Percentiles rank a stretch among this genome's conserved stretches.
phyloP scores from a whole-genome alignment of 2,888 invertebrate species.

The Gerosis bhagava region DNA sequence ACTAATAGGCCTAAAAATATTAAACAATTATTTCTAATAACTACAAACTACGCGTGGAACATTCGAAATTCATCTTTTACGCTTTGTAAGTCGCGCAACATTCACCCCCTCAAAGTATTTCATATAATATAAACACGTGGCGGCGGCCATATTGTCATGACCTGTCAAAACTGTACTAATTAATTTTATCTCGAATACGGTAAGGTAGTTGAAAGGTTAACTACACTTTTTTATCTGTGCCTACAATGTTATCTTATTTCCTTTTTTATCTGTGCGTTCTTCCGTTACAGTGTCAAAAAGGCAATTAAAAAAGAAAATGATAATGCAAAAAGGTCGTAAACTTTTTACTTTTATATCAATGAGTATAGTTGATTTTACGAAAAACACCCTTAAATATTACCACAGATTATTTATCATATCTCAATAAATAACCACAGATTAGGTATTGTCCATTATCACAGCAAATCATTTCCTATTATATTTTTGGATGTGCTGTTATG shows the following conservation, averaged over 20 bases:
- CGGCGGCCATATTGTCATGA: slow-evolving; percentile 30
- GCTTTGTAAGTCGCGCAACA: slow-evolving; percentile 2
- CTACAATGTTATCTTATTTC: slow-evolving; percentile 16
- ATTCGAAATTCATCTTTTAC: slow-evolving; percentile 10
- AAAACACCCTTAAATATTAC: too few relatives aligned
- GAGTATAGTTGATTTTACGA: too few relatives aligned
- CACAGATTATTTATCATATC: too few relatives aligned
- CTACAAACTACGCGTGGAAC: slow-evolving; percentile 7
- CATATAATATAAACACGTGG: slow-evolving; percentile 34
- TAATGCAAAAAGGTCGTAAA: too few relatives aligned
- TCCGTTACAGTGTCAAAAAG: too few relatives aligned
- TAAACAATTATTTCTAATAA: slow-evolving; percentile 11
- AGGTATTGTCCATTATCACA: too few relatives aligned
- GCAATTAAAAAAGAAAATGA: too few relatives aligned
- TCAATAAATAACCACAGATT: too few relatives aligned
- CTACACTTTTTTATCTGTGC: slow-evolving; percentile 23
- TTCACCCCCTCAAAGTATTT: slow-evolving; percentile 13
- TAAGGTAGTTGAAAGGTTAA: slow-evolving; percentile 31
- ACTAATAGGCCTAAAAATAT: slow-evolving; percentile 1
- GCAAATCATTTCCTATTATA: too few relatives aligned
- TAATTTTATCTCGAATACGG: slow-evolving; percentile 29
- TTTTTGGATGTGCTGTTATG: too few relatives aligned
- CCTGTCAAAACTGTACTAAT: slow-evolving; percentile 33
- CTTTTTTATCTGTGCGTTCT: slow-evolving; percentile 21
- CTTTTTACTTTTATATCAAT: too few relatives aligned